These are phyloP conservation scores for Pachypeltis micranthus DNA, from an alignment of 1,140 invertebrate genomes.

Conservation along the genomic window DNA sequence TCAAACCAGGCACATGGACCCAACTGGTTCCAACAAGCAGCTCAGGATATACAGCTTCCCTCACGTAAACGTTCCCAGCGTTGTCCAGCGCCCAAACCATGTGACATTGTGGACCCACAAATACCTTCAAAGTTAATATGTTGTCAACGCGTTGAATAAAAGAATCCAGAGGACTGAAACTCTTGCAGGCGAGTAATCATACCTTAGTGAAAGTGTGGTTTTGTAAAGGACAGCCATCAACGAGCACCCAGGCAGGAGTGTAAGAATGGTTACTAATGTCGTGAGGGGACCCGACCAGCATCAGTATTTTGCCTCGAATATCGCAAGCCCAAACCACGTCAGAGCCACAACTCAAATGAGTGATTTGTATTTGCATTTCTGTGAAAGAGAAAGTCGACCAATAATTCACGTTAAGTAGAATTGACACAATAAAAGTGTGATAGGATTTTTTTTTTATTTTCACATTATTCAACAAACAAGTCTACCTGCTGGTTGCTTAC, in stretches of 20 bases:
- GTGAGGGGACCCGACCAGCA: conserved; percentile 39
- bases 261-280: conserved; percentile 35
- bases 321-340: conserved; percentile 43
- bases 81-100: conserved; percentile 47
- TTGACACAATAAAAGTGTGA: background rate
- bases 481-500: too few species aligned
- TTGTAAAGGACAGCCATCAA: conserved; percentile 28
- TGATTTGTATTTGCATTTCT: conserved; percentile 35
- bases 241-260: conserved; percentile 40
- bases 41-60: conserved; percentile 40
- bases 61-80: conserved; percentile 39
- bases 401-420: conserved; percentile 1
- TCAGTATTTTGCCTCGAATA: conserved; percentile 36
- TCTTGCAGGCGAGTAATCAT: too few species aligned
- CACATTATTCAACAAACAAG: too few species aligned
- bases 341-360: conserved; percentile 37
- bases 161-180: too few species aligned
- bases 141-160: too few species aligned
- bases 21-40: conserved; percentile 42
- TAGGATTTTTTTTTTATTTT: background rate
- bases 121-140: conserved; percentile 37
- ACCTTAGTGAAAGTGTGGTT: conserved; percentile 27
- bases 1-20: conserved; percentile 40
- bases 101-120: conserved; percentile 37
- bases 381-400: conserved; percentile 23